Evolutionary conservation across 2,113 vertebrate genomes (phyloP).

Genomic region (Elgaria multicarinata): DNA sequence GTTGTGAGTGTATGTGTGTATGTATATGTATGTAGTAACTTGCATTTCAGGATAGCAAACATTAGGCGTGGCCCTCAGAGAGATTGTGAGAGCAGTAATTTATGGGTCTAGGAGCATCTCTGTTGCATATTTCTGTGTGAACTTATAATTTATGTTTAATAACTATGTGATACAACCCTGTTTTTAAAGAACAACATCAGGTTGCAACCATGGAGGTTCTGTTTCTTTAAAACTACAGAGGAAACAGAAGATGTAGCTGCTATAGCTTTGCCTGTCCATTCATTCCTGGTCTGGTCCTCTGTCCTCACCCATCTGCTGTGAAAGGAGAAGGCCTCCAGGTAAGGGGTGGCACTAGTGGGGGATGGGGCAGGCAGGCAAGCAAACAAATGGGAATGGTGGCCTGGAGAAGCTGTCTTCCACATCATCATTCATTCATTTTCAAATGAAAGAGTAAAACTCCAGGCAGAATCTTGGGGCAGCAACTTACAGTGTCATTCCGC

Average conservation of each 20-base stretch:
- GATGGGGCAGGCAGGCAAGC: not conserved
- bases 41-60: too few species aligned
- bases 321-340: not conserved
- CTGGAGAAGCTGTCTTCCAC: not conserved
- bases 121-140: not conserved
- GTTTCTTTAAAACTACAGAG: not conserved
- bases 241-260: too few species aligned
- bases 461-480: too few species aligned
- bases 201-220: not conserved
- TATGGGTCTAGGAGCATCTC: not conserved
- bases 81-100: not conserved
- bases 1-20: too few species aligned
- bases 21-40: too few species aligned
- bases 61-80: not conserved
- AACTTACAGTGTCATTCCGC: too few species aligned
- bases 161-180: not conserved
- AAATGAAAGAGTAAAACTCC: too few species aligned
- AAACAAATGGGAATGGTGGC: not conserved
- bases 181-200: not conserved
- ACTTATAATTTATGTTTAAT: not conserved
- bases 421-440: too few species aligned
- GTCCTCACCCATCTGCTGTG: not conserved
- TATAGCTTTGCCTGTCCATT: not conserved
- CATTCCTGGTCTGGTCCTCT: not conserved
- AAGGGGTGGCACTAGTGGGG: not conserved